phyloP scores from a whole-genome alignment of 2,888 invertebrate genomes.

The Lithophane leautieri region DNA sequence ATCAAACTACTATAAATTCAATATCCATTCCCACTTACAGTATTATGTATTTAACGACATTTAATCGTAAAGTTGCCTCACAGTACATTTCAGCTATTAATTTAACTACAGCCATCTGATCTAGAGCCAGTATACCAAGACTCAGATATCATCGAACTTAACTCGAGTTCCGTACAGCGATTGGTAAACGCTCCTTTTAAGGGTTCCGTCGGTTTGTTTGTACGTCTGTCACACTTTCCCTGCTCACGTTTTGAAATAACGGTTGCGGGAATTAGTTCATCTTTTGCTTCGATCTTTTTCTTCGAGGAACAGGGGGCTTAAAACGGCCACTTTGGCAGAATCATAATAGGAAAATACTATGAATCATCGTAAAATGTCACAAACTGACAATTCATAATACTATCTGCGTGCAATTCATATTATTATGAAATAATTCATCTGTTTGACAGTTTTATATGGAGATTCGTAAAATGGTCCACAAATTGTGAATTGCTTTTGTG shows the following conservation, averaged over 20 bases:
- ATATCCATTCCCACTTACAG: background rate
- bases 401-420: no score
- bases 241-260: slow-evolving; percentile 55
- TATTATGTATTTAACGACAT: background rate
- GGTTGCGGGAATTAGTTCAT: slow-evolving; percentile 48
- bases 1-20: slow-evolving; percentile 6
- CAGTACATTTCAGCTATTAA: slow-evolving; percentile 39
- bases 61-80: slow-evolving; percentile 31
- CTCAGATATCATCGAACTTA: slow-evolving; percentile 57
- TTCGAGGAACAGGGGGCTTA: background rate
- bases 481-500: no score
- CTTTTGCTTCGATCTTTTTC: slow-evolving; percentile 43
- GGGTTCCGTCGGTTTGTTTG: slow-evolving; percentile 49
- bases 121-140: slow-evolving; percentile 34
- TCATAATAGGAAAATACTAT: no score
- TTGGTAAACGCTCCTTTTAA: slow-evolving; percentile 58
- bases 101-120: slow-evolving; percentile 45
- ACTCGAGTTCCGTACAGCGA: slow-evolving; percentile 64
- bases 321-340: no score
- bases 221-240: slow-evolving; percentile 62
- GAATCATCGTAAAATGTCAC: no score
- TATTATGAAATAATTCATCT: no score
- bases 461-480: no score
- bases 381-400: no score
- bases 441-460: no score